A percentile compares a stretch with the other conserved stretches of the same genome.
Evolutionary conservation across 2,113 vertebrate species (phyloP).

Genomic region (Zingel zingel): DNA sequence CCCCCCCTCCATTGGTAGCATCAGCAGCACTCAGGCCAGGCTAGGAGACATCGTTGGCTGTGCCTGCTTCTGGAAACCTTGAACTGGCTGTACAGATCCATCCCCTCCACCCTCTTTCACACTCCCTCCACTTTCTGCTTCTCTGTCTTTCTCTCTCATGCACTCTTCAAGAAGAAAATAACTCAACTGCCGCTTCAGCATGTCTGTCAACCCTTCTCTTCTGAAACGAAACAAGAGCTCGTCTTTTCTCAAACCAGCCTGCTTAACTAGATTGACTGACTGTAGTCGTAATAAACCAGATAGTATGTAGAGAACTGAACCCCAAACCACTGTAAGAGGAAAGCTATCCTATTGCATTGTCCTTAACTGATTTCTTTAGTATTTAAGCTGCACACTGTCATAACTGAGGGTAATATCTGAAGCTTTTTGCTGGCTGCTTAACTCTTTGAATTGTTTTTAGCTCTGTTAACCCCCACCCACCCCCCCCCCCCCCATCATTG

Average conservation of each 20-base stretch:
- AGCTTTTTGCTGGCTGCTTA: constrained; percentile 52
- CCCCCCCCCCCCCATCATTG: not conserved
- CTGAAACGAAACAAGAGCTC: constrained; percentile 84
- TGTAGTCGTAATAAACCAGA: constrained; percentile 60
- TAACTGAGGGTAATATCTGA: constrained; percentile 5
- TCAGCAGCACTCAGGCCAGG: constrained; percentile 87
- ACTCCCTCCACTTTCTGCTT: constrained; percentile 89
- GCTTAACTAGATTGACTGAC: constrained; percentile 80
- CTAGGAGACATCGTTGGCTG: constrained; percentile 92
- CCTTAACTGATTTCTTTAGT: not conserved
- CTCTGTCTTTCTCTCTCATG: constrained; percentile 91
- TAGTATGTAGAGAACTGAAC: constrained; percentile 89
- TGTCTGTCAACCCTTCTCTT: constrained; percentile 86
- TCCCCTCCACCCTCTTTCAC: constrained; percentile 87
- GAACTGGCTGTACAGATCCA: constrained; percentile 89
- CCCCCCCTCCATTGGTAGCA: constrained; percentile 80
- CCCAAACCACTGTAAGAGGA: constrained; percentile 63
- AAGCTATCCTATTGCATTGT: not conserved
- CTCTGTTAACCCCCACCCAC: too few species aligned
- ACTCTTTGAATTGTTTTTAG: constrained; percentile 24
- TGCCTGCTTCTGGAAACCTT: constrained; percentile 93
- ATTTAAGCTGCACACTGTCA: constrained; percentile 5
- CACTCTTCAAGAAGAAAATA: constrained; percentile 85
- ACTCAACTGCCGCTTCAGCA: constrained; percentile 88
- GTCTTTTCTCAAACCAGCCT: constrained; percentile 91